Conservation (phyloP, 2,113 vertebrate genomes). For the Plotosus lineatus region DNA sequence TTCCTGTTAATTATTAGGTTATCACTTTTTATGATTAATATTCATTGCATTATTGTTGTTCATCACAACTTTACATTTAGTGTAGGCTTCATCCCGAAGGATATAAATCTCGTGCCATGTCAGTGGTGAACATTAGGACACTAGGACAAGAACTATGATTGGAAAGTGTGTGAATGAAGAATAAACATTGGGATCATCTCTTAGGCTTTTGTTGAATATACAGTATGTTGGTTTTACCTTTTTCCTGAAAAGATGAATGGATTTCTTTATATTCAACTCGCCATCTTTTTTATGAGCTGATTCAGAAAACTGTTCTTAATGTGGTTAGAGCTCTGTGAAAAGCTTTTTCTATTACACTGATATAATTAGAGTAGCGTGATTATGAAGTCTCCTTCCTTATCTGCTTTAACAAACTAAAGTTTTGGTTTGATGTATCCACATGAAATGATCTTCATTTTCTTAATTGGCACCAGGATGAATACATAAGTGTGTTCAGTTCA, state of each 20-base stretch:
- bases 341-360: not conserved
- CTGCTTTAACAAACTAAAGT: conserved; percentile 12
- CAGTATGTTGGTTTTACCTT: not conserved
- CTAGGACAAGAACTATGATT: not conserved
- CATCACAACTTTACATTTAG: no score
- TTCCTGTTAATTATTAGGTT: no score
- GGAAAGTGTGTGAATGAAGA: not conserved
- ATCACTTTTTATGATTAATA: no score
- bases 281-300: not conserved
- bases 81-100: not conserved
- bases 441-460: conserved; percentile 24
- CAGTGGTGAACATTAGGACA: not conserved
- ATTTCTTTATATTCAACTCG: not conserved
- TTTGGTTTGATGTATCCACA: conserved; percentile 21
- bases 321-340: not conserved
- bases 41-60: no score
- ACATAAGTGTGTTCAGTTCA: conserved; percentile 24
- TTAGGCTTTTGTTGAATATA: not conserved
- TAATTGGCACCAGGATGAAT: conserved; percentile 17
- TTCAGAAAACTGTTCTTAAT: not conserved
- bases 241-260: not conserved
- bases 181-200: not conserved
- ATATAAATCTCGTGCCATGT: not conserved
- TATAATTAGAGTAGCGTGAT: not conserved
- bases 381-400: not conserved